Conservation (phyloP, 1,140 invertebrate species). For the Drosophila pruinosa region DNA sequence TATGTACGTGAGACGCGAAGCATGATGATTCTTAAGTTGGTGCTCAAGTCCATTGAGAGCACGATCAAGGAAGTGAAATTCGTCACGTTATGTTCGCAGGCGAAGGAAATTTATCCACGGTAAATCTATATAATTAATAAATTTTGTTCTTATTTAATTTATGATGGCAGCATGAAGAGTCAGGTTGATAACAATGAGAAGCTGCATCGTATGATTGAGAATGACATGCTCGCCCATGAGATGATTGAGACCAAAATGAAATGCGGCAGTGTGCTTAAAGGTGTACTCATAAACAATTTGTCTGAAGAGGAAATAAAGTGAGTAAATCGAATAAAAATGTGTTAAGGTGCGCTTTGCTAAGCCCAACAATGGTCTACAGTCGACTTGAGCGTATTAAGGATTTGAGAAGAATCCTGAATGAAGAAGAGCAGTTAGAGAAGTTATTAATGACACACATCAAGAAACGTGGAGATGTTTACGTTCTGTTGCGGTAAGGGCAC, state of each 20-base stretch:
- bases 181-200: slow-evolving; percentile 77
- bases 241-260: slow-evolving; percentile 70
- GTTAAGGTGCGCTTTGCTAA: background rate
- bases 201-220: slow-evolving; percentile 64
- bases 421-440: slow-evolving; percentile 33
- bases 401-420: slow-evolving; percentile 37
- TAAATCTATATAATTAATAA: background rate
- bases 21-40: slow-evolving; percentile 68
- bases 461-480: slow-evolving; percentile 67
- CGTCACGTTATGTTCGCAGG: slow-evolving; percentile 69
- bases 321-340: background rate
- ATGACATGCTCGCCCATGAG: slow-evolving; percentile 66
- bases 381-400: slow-evolving; percentile 63
- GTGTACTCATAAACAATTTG: slow-evolving; percentile 67
- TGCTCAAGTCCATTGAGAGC: slow-evolving; percentile 65
- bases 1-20: slow-evolving; percentile 72
- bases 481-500: slow-evolving; percentile 49
- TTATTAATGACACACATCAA: slow-evolving; percentile 57
- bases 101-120: slow-evolving; percentile 76
- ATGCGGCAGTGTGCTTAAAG: slow-evolving; percentile 63
- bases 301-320: slow-evolving; percentile 75
- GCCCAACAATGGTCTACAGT: slow-evolving; percentile 9
- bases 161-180: slow-evolving; percentile 63
- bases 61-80: slow-evolving; percentile 73
- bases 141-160: background rate